Conservation (phyloP, 2,888 invertebrate genomes). For the Caenorhabditis auriculariae region DNA sequence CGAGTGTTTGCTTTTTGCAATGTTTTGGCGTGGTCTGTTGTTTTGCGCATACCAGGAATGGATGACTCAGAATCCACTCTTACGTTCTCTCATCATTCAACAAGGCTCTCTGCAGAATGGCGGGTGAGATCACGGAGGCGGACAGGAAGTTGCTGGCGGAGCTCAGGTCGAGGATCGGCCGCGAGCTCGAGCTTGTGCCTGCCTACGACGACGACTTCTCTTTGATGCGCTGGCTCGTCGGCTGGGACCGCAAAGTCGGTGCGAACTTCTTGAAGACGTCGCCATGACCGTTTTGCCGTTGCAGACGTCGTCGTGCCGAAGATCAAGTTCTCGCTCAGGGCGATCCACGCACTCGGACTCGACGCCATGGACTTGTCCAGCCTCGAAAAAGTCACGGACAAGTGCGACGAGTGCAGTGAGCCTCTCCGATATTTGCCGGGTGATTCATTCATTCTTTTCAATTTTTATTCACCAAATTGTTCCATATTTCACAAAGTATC, state of each 20-base stretch:
- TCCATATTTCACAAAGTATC: background rate
- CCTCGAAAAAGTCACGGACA: slow-evolving; percentile 42
- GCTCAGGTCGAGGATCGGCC: slow-evolving; percentile 14
- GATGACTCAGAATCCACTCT: too few species aligned
- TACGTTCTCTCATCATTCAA: too few species aligned
- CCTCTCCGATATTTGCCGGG: slow-evolving; percentile 47
- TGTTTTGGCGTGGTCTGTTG: too few species aligned
- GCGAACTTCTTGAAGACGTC: too few species aligned
- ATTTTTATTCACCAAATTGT: background rate
- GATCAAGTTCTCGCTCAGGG: slow-evolving; percentile 45
- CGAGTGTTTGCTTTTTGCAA: too few species aligned
- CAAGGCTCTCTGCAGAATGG: too few species aligned
- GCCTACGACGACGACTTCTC: slow-evolving; percentile 50
- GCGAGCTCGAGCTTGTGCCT: slow-evolving; percentile 47
- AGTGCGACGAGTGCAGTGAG: slow-evolving; percentile 38
- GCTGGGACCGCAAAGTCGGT: slow-evolving; percentile 58
- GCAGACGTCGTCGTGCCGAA: slow-evolving; percentile 54
- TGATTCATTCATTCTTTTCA: background rate
- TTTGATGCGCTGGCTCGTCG: slow-evolving; percentile 55
- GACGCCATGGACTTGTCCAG: slow-evolving; percentile 44
- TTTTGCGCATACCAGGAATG: too few species aligned
- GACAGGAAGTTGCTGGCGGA: slow-evolving; percentile 30
- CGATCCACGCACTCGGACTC: slow-evolving; percentile 51
- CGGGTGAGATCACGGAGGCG: slow-evolving; percentile 18
- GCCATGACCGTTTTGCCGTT: too few species aligned